Base-by-base conservation (phyloP, 2,113 vertebrate species). In the Aegithalos caudatus region DNA sequence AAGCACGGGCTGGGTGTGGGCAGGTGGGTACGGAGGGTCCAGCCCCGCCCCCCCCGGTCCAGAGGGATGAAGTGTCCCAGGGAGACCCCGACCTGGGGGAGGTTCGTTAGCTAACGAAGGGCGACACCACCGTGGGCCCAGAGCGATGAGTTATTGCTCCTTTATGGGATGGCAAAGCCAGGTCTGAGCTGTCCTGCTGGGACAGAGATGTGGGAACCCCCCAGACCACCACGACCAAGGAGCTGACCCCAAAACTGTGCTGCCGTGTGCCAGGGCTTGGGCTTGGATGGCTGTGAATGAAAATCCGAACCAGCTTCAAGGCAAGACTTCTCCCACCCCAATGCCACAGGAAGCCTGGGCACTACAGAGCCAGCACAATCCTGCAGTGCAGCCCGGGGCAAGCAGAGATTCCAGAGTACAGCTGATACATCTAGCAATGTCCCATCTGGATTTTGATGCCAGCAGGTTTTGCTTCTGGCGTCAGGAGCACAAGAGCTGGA, bases 291-390 rank as follows among this genome's bases (percentile, higher is more conserved):
- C 12, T 2, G 2, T 17, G 12, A 47, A 61, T 5, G 72, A 72
- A 76, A 83, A 51, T 47, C 24, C 66, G 9, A 5, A 58, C n/a
- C 33, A 28, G 28, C 45, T 35, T 38, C 25, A 37, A 48, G 67
- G 40, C 20, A 40, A 48, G 54, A 22, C 28, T n/a, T 10, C 28
- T 70, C 31, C 50, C 47, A 31, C 3, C 17, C 28, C 31, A 8
- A 0, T 7, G 70, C 14, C 5, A 0, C 1, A 1, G 40, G 48
- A 25, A 74, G 14, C n/a, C 65, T 6, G 54, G n/a, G 65, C 61
- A 25, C 29, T n/a, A 4, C 3, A 12, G 78, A 50, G 38, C 48
- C 3, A 0, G 1, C 57, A 10, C 1, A 1, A 1, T 14, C 65
- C 89, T 21, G 27, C 2, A 1, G 27, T 1, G 29, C 62, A 48